Base-by-base conservation (phyloP, 2,888 invertebrate species). In the Allacma fusca region DNA sequence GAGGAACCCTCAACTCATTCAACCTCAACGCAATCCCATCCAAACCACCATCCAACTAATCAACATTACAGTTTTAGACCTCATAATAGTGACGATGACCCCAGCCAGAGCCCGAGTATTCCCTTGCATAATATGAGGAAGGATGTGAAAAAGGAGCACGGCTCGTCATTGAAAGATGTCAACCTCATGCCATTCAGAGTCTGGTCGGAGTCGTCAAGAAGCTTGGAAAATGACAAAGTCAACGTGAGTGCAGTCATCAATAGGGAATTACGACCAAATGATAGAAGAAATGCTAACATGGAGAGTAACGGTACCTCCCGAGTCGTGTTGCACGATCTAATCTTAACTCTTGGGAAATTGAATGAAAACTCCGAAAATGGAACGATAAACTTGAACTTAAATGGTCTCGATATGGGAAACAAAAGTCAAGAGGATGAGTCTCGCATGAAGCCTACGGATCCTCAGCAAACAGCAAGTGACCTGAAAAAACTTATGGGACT, bases 401-500 rank as follows among this genome's bases (percentile, higher is more conserved):
- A 23, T 24, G 26, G 64, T 19, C n/a, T 13, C 24, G n/a, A n/a
- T 23, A 64, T 2, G 21, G 26, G 24, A 24, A 34, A 12, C 28
- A 21, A n/a, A 12, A 62, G 13, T 62, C 62, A 34, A 13, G 44
- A 77, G 71, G 57, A 77, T n/a, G 57, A 26, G 19, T 77, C 70
- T 23, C 75, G 81, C 50, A 81, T 83, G 81, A 83, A 82, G 75
- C 78, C 80, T 50, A 73, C 81, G 72, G 84, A 84, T 79, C 83
- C 84, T 44, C 82, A 83, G 57, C 82, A 82, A 80, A 81, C 82
- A 76, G 84, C 82, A n/a, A 76, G 78, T 44, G 81, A 83, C 76
- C 81, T 84, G 69, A 84, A 83, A 75, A 82, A 82, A 74, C 80
- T 84, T 26, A 82, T 83, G 80, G 73, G 80, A 65, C 79, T 82